Base-by-base conservation (phyloP, 1,140 invertebrate species). In the Drosophila hydei region DNA sequence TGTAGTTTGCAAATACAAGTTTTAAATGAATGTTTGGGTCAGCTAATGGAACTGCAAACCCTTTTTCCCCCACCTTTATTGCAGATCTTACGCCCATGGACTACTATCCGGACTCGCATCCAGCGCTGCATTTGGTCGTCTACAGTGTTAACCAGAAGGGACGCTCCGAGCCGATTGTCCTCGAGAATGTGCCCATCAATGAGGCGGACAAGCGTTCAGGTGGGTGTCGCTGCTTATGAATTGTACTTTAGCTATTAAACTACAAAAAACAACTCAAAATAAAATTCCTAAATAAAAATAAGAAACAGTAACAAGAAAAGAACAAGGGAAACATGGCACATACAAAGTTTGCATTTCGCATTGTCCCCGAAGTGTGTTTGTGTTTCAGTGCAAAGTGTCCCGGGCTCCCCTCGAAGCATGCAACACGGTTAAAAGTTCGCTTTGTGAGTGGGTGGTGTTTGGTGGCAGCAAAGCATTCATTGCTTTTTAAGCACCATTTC, bases 71-170 rank as follows among this genome's bases (percentile, higher is more conserved):
- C 38, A 6, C 23, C 16, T 5, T 7, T 16, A 14, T 12, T 14
- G 12, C 50, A 92, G 91, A 92, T 87, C 74, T 92, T 36, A 77
- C 88, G 56, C 89, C 91, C 64, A 91, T 91, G 84, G 91, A 92
- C 62, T 91, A 80, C 58, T 90, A 88, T 68, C 84, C 77, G 30
- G 91, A 90, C 75, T 91, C 92, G 12, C 93, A 94, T 61, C 93
- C 94, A 11, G 94, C 94, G 21, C 93, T 96, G 64, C 94, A 95
- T 75, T 93, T 98, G 51, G 93, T 96, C 51, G 94, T 96, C 60
- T 98, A 97, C 91, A 96, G 97, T 36, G 94, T 95, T 72, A 98
- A 98, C 92, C 94, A 95, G 30, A 98, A 98, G 91, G 97, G 97
- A 45, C 94, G 95, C 62, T 97, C 96, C 69, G 96, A 97, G 79